These are phyloP conservation scores for Patiria miniata DNA, from an alignment of 35 echinoderm and acorn worm species.

Conservation along the genomic window DNA sequence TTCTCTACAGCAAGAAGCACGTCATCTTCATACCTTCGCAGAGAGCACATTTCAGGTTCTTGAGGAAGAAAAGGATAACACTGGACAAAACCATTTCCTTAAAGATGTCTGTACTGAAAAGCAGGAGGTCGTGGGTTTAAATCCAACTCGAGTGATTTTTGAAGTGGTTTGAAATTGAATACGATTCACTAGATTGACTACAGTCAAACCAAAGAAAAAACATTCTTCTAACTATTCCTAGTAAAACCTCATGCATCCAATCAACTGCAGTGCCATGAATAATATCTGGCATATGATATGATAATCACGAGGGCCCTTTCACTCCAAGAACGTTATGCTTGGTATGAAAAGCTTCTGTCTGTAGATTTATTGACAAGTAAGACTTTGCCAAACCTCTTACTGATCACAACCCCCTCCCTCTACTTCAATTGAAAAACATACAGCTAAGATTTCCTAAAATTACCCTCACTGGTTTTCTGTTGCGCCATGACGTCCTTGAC, in stretches of 20 bases:
- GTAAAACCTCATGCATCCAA: constrained; percentile 52
- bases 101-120: too few species aligned
- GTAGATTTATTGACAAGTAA: too few species aligned
- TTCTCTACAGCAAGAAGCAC: not conserved
- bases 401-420: too few species aligned
- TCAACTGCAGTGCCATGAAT: constrained; percentile 39
- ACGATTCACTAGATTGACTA: constrained; percentile 19
- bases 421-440: too few species aligned
- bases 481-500: too few species aligned
- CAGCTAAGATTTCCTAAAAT: too few species aligned
- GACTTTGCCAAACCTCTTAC: too few species aligned
- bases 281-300: constrained; percentile 12
- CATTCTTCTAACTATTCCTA: constrained; percentile 23
- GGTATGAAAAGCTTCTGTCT: not conserved
- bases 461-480: too few species aligned
- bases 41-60: not conserved
- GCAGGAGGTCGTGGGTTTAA: too few species aligned
- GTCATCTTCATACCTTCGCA: not conserved
- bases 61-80: not conserved
- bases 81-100: constrained; percentile 12
- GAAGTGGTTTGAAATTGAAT: constrained; percentile 18
- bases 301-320: constrained; percentile 64
- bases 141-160: too few species aligned
- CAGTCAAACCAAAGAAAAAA: constrained; percentile 29
- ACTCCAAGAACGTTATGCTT: not conserved